phyloP scores from a whole-genome alignment of 2,797 vertebrate species.

The Falco biarmicus region DNA sequence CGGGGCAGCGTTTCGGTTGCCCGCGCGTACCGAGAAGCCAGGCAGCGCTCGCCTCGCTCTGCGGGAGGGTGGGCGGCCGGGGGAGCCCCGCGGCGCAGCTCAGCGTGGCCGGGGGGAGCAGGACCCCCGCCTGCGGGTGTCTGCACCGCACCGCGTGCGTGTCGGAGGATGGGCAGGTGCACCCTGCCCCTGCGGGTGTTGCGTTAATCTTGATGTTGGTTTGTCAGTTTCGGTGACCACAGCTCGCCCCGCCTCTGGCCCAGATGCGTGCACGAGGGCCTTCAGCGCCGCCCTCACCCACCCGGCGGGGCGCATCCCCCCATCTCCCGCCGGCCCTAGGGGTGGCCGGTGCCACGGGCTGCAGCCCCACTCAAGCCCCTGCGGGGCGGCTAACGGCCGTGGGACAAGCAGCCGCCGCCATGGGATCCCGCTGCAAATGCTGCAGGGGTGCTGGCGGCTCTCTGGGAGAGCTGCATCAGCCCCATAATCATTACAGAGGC shows the following conservation, averaged over 20 bases:
- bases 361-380: not conserved
- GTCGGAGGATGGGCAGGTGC: accelerated
- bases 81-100: too few species aligned
- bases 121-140: accelerated
- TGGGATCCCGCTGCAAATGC: accelerated
- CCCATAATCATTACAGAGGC: not conserved
- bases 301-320: accelerated
- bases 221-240: accelerated
- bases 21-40: accelerated
- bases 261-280: accelerated
- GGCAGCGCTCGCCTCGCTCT: accelerated
- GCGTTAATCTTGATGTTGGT: not conserved
- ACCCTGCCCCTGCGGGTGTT: not conserved
- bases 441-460: not conserved
- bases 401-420: accelerated
- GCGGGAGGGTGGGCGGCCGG: not conserved
- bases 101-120: not conserved
- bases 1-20: accelerated
- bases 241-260: accelerated
- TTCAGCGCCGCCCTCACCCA: not conserved
- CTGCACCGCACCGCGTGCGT: accelerated
- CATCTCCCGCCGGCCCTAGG: accelerated
- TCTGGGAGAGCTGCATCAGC: not conserved
- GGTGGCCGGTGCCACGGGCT: accelerated
- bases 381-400: accelerated